These are phyloP conservation scores for Urophycis tenuis DNA, from an alignment of 2,797 vertebrate genomes.

Conservation along the genomic window DNA sequence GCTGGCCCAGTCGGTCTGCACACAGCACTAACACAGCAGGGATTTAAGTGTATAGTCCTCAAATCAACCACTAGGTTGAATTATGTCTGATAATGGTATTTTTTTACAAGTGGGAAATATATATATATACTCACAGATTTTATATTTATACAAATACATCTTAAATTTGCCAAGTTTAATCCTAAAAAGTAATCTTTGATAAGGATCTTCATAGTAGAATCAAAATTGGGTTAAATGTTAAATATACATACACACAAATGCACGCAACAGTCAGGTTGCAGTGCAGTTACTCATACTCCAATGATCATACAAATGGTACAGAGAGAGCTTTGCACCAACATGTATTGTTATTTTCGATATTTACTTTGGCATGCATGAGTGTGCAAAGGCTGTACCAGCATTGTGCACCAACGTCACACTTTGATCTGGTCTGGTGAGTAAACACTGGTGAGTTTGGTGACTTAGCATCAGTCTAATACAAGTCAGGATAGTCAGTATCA, in stretches of 20 bases:
- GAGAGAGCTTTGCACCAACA: not conserved
- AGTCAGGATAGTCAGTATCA: too few relatives aligned
- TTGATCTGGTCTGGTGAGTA: constrained; percentile 1
- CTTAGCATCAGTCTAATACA: not conserved
- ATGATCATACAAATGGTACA: not conserved
- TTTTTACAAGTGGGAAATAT: not conserved
- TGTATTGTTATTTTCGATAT: not conserved
- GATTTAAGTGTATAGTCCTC: not conserved
- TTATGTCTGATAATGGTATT: not conserved
- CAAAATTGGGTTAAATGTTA: not conserved
- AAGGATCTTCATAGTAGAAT: not conserved
- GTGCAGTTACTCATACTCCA: not conserved
- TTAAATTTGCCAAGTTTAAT: not conserved
- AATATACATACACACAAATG: not conserved
- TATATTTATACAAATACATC: not conserved
- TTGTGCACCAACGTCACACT: not conserved
- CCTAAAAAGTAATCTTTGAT: not conserved
- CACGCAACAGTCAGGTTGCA: not conserved
- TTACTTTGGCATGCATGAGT: not conserved
- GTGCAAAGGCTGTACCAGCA: not conserved
- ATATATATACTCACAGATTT: not conserved
- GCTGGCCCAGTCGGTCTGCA: not conserved
- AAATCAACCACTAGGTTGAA: not conserved
- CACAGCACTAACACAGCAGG: not conserved
- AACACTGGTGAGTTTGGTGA: not conserved